Conservation (phyloP, 2,113 vertebrate species). For the Sphaerodactylus townsendi region DNA sequence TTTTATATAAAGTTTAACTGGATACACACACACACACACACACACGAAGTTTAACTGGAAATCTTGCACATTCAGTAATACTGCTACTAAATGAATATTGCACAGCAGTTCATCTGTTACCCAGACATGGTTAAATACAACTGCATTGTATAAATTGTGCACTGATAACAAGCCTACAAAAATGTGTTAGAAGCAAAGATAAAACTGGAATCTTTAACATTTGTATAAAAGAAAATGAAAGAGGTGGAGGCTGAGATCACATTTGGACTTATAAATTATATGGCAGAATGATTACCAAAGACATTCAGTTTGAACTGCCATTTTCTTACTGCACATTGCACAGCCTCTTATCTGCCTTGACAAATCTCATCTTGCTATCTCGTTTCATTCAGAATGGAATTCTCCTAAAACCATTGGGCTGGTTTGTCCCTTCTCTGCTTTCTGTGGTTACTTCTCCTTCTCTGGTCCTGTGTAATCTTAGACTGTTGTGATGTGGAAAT, state of each 20-base stretch:
- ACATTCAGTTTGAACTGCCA: conserved; percentile 10
- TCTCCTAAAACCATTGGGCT: background rate
- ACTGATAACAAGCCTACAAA: background rate
- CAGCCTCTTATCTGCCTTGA: conserved; percentile 11
- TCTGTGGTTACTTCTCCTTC: background rate
- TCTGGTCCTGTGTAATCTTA: no score
- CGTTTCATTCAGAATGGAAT: background rate
- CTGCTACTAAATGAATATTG: background rate
- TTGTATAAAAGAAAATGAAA: conserved; percentile 20
- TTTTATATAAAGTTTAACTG: no score
- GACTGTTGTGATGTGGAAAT: no score
- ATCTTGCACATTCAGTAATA: background rate
- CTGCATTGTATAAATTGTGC: background rate
- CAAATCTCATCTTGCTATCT: background rate
- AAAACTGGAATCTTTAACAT: background rate
- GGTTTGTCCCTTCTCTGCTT: background rate
- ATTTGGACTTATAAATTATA: conserved; percentile 33
- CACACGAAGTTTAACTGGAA: background rate
- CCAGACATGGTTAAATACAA: background rate
- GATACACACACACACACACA: no score
- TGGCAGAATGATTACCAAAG: conserved; percentile 35
- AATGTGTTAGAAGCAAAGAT: background rate
- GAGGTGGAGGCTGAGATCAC: conserved; percentile 27
- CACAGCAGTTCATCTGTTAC: background rate
- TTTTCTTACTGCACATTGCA: conserved; percentile 14